Conservation (phyloP, 2,888 invertebrate species). For the Melipona bicolor region DNA sequence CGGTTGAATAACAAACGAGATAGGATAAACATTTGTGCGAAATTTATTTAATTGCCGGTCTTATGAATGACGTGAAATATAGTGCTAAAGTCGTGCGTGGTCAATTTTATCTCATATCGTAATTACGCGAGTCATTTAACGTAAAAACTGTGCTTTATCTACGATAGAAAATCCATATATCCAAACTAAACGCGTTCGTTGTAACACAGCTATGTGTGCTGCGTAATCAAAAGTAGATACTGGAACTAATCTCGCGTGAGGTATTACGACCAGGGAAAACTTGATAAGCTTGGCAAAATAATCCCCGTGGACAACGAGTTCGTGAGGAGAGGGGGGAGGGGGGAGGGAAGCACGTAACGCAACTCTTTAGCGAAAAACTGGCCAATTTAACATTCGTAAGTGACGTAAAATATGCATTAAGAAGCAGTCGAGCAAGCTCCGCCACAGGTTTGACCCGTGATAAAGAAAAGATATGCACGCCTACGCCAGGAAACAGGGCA, state of each 20-base stretch:
- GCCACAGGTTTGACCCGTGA: not conserved
- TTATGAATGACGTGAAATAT: not conserved
- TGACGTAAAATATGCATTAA: constrained; percentile 22
- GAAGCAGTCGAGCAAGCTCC: constrained; percentile 1
- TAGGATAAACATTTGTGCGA: not conserved
- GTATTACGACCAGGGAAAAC: not conserved
- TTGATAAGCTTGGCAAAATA: not conserved
- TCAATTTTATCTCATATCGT: not conserved
- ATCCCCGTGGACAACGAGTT: not conserved
- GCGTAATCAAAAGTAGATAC: not conserved
- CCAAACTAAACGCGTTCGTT: not conserved
- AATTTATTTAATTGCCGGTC: not conserved
- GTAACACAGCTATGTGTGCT: not conserved
- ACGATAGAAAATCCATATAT: too few species aligned
- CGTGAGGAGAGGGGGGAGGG: too few species aligned
- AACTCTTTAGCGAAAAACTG: not conserved
- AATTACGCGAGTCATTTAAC: too few species aligned
- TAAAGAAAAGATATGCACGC: not conserved
- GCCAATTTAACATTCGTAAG: not conserved
- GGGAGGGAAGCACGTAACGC: not conserved
- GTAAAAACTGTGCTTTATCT: too few species aligned
- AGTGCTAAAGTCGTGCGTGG: not conserved
- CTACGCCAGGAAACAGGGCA: constrained; percentile 7
- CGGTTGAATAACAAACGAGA: not conserved
- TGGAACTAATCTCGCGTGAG: not conserved